Percentiles rank a stretch among this genome's conserved stretches.
phyloP scores from a whole-genome alignment of 2,113 vertebrate genomes.

The Aphyosemion australe region DNA sequence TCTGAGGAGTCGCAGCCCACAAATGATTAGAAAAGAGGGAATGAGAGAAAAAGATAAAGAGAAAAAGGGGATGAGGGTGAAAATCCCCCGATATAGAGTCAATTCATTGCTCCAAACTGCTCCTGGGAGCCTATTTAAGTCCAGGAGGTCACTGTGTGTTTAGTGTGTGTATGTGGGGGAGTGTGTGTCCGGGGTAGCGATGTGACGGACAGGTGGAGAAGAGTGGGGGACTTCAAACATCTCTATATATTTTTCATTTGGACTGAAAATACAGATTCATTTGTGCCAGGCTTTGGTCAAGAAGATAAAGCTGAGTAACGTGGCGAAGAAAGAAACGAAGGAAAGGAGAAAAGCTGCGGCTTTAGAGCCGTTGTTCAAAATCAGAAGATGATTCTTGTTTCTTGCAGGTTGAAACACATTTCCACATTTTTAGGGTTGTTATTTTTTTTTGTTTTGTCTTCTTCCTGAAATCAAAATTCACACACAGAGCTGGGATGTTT shows the following conservation, averaged over 20 bases:
- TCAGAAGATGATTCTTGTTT: not conserved
- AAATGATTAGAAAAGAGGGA: slow-evolving; percentile 82
- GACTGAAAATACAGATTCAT: slow-evolving; percentile 58
- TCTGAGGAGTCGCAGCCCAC: slow-evolving; percentile 77
- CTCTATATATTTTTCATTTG: slow-evolving; percentile 35
- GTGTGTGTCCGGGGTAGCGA: slow-evolving; percentile 37
- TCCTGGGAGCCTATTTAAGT: slow-evolving; percentile 89
- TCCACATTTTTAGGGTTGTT: too few relatives aligned
- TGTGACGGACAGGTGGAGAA: slow-evolving; percentile 57
- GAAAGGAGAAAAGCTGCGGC: not conserved
- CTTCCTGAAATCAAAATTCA: too few relatives aligned
- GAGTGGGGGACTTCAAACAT: slow-evolving; percentile 40
- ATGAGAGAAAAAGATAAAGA: slow-evolving; percentile 73
- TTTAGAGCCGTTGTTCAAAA: not conserved
- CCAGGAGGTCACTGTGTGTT: slow-evolving; percentile 79
- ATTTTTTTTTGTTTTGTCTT: too few relatives aligned
- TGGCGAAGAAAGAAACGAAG: not conserved
- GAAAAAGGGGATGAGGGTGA: slow-evolving; percentile 76
- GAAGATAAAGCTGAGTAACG: slow-evolving; percentile 65
- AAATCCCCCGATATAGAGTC: slow-evolving; percentile 78
- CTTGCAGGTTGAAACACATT: not conserved
- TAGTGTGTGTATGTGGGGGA: slow-evolving; percentile 41
- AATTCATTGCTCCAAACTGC: slow-evolving; percentile 86
- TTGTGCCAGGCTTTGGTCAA: slow-evolving; percentile 65
- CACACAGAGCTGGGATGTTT: too few relatives aligned